Percentiles rank a stretch among this genome's conserved stretches.
These are phyloP conservation scores for Trachelipus rathkii DNA, from an alignment of 1,140 invertebrate species.

Conservation along the genomic window DNA sequence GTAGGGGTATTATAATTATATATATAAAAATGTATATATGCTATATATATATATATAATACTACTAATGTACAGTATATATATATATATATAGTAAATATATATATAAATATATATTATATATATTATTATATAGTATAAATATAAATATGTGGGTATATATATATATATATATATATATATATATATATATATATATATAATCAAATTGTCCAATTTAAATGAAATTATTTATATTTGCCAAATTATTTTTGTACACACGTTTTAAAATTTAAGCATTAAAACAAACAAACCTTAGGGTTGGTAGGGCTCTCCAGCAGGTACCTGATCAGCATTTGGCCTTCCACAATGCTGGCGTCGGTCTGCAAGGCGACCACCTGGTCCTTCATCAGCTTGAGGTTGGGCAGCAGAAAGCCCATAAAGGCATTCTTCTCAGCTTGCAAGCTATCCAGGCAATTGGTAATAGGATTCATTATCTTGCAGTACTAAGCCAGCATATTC, in stretches of 20 bases:
- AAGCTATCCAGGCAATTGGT: constrained; percentile 22
- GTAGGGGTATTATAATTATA: too few species aligned
- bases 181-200: background rate
- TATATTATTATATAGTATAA: background rate
- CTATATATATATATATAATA: constrained; percentile 8
- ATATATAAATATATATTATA: background rate
- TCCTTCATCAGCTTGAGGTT: constrained; percentile 23
- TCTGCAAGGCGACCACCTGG: constrained; percentile 9
- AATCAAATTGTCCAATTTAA: background rate
- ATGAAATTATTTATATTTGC: background rate
- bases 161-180: constrained; percentile 6
- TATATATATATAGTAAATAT: too few species aligned
- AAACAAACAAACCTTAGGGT: too few species aligned
- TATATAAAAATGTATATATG: background rate
- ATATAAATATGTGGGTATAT: background rate
- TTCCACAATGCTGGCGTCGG: background rate
- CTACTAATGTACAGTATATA: too few species aligned
- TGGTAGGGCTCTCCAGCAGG: too few species aligned
- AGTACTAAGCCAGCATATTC: constrained; percentile 21
- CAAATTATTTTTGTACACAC: background rate
- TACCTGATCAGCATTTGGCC: background rate
- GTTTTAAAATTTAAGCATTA: too few species aligned
- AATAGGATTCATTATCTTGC: constrained; percentile 23
- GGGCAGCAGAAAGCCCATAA: constrained; percentile 27
- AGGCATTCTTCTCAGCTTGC: constrained; percentile 25